Conservation (phyloP, 2,888 invertebrate genomes). For the Camptogramma bilineatum region DNA sequence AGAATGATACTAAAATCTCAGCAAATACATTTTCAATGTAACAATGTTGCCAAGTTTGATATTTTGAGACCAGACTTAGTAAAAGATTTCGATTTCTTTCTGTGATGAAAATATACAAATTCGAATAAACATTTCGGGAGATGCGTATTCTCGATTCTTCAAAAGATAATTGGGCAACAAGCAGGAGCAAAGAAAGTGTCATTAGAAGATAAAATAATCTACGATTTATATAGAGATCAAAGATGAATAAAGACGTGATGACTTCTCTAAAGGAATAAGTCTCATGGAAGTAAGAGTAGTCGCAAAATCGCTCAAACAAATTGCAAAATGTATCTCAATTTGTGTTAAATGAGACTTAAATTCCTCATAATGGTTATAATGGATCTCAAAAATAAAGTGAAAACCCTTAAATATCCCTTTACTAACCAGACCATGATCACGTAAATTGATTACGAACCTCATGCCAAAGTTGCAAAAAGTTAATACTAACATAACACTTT, state of each 20-base stretch:
- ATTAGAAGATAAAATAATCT: slow-evolving; percentile 49
- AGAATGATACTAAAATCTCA: too few relatives aligned
- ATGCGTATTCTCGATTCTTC: slow-evolving; percentile 19
- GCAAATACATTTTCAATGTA: too few relatives aligned
- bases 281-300: slow-evolving; percentile 14
- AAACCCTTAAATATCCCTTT: background rate
- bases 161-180: slow-evolving; percentile 46
- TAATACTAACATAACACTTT: slow-evolving; percentile 39
- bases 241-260: slow-evolving; percentile 35
- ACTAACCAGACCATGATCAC: slow-evolving; percentile 3
- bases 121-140: slow-evolving; percentile 10
- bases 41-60: too few relatives aligned
- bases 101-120: background rate
- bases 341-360: background rate
- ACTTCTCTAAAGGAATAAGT: slow-evolving; percentile 16
- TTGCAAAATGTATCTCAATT: background rate
- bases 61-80: too few relatives aligned
- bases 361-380: background rate
- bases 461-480: slow-evolving; percentile 28
- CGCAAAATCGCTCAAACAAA: slow-evolving; percentile 8
- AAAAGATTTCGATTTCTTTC: too few relatives aligned
- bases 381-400: slow-evolving; percentile 5
- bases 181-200: slow-evolving; percentile 46
- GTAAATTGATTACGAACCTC: slow-evolving; percentile 16
- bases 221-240: slow-evolving; percentile 45